Evolutionary conservation across 2,113 vertebrate species (phyloP).

Genomic region (Cariama cristata): DNA sequence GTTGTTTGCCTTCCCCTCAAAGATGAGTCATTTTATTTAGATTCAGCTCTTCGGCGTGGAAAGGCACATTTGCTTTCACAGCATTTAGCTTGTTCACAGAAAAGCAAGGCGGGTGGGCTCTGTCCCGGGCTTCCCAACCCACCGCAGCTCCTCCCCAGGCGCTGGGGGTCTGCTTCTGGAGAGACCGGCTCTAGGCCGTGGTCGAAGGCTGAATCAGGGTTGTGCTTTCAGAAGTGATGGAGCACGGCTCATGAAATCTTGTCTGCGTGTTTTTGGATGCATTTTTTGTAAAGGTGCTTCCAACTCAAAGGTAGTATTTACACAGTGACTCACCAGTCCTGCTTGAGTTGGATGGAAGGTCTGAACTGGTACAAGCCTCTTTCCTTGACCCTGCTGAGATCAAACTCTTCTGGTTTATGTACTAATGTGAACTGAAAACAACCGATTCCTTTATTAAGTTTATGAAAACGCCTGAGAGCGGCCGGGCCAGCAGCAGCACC

Average conservation of each 20-base stretch:
- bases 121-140: background rate
- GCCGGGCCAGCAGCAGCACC: background rate
- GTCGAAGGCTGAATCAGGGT: rapidly evolving
- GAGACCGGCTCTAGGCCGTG: background rate
- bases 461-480: rapidly evolving
- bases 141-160: rapidly evolving
- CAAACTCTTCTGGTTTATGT: background rate
- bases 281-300: background rate
- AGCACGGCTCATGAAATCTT: rapidly evolving
- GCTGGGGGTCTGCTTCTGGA: background rate
- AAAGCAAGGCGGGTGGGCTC: rapidly evolving
- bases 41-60: background rate
- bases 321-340: background rate
- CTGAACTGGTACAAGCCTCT: background rate
- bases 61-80: rapidly evolving
- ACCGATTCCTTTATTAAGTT: background rate
- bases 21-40: background rate
- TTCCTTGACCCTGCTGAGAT: background rate
- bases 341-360: background rate
- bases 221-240: background rate
- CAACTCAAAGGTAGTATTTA: background rate
- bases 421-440: background rate
- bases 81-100: background rate
- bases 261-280: rapidly evolving
- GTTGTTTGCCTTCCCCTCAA: background rate